Base-by-base conservation (phyloP, 1,140 invertebrate species). In the Wiebesia pumilae region DNA sequence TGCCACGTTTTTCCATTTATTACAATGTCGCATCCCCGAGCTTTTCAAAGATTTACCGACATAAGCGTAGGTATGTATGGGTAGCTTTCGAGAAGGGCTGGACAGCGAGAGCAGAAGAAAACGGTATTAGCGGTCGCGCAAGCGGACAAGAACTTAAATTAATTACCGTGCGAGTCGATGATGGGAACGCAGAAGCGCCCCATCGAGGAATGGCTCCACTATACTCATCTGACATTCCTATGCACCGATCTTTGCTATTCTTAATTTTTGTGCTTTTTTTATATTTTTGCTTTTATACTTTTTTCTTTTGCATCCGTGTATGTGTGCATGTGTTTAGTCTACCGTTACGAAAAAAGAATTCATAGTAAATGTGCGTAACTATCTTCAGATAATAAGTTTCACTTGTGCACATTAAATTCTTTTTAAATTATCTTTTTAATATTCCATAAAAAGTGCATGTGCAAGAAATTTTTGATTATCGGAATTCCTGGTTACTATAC, bases 61-160 rank as follows among this genome's bases (percentile, higher is more conserved):
- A 14, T 24, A 62, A 24, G 27, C 10, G 27, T 27, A 27, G 3
- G 3, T 62, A 27, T 27, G 27, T 27, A 62, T 62, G 58, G 1
- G 10, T 62, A 27, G 24, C 27, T 62, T 6, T 62, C 16, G 24
- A 24, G 6, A 24, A 27, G 1, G 3, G 21, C 27, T 62, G 58
- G 58, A 27, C 58, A 62, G 27, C 27, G 58, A 3, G 21, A 62
- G 10, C 24, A 62, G 10, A 62, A 62, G 10, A 27, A 62, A 62
- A 62, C 14, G 27, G 58, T 3, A 62, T 27, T 27, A 62, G 14
- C 27, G 3, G 14, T 62, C 58, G 21, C 58, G 24, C 27, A 24
- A 27, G 58, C 10, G 58, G 10, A 10, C 58, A 62, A 62, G 58
- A 94, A 94, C 91, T 94, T 93, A 93, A 94, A 94, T 93, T 93